Conservation (phyloP, 2,797 vertebrate genomes). For the Carduelis carduelis region DNA sequence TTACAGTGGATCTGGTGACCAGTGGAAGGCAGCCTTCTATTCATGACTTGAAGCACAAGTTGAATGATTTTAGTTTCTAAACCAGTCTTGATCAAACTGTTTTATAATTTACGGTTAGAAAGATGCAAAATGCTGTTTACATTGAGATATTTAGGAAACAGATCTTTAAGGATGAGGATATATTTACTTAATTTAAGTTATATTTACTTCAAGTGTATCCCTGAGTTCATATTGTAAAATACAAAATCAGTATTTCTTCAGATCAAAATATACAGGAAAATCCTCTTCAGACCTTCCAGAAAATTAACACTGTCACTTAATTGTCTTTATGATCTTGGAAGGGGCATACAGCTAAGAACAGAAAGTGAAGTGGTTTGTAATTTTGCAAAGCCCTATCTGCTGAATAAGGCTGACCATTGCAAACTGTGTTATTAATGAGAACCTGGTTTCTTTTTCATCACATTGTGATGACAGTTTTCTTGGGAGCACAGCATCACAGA, state of each 20-base stretch:
- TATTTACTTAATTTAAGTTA: background rate
- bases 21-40: constrained; percentile 56
- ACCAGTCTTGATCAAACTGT: background rate
- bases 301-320: background rate
- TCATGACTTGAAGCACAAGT: constrained; percentile 53
- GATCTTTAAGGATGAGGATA: background rate
- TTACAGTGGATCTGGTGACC: constrained; percentile 70
- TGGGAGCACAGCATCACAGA: background rate
- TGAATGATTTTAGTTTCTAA: constrained; percentile 49
- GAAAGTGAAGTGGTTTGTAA: background rate
- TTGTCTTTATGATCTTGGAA: background rate
- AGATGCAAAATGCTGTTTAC: constrained; percentile 11
- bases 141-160: background rate
- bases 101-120: constrained; percentile 4
- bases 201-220: background rate
- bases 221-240: background rate
- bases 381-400: background rate
- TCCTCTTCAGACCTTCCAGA: background rate
- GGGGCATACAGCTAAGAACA: background rate
- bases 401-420: background rate
- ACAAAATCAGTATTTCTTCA: background rate
- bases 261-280: background rate
- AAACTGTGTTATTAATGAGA: background rate
- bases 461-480: background rate
- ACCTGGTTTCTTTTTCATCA: background rate